These are phyloP conservation scores for Moxostoma hubbsi DNA, from an alignment of 2,797 vertebrate genomes.

Conservation along the genomic window DNA sequence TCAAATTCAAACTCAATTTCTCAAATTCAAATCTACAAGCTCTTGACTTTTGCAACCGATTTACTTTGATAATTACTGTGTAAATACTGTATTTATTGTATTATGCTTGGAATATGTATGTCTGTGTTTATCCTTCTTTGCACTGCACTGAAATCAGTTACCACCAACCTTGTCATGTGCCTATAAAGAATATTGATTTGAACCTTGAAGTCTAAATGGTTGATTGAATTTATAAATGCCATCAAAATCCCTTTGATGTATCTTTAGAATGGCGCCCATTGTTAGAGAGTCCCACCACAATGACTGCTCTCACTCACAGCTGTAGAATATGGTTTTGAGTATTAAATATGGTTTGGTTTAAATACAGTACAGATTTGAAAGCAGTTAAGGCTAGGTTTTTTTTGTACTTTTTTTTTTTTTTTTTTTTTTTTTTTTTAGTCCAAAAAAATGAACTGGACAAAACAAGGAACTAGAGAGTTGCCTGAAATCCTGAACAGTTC, in stretches of 20 bases:
- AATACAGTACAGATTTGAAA: neutral
- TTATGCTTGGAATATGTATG: slow-evolving; percentile 23
- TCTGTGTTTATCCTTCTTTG: neutral
- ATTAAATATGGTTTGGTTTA: neutral
- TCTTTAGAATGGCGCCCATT: neutral
- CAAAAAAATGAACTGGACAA: too few species aligned
- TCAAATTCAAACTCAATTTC: too few species aligned
- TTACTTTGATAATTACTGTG: neutral
- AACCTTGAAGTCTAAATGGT: neutral
- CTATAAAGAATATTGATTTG: slow-evolving; percentile 2
- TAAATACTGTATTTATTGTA: slow-evolving; percentile 28
- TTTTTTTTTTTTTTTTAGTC: too few species aligned
- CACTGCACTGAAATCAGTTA: neutral
- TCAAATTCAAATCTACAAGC: too few species aligned
- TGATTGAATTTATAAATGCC: slow-evolving; percentile 12
- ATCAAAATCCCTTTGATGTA: neutral
- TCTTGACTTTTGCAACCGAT: too few species aligned
- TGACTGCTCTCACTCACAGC: neutral
- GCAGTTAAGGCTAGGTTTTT: too few species aligned
- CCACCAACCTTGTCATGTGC: neutral
- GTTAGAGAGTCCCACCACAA: neutral
- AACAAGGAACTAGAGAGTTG: too few species aligned
- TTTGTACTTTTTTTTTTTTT: too few species aligned
- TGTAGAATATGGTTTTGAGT: too few species aligned
- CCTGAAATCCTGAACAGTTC: too few species aligned